Conservation (phyloP, 2,797 vertebrate species). For the Cossypha polioptera region DNA sequence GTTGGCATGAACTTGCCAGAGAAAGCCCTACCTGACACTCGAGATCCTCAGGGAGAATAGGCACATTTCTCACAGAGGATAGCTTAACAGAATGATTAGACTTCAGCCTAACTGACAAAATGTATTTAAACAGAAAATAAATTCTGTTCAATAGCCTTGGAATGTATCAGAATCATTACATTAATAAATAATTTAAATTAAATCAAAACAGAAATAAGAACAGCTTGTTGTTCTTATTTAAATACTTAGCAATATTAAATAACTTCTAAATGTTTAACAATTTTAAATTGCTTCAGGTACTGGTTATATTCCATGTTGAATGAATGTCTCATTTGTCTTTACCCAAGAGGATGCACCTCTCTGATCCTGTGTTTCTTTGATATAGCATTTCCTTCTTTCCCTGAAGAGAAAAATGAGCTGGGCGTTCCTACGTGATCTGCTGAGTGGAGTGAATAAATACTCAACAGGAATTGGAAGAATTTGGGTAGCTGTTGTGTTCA, state of each 20-base stretch:
- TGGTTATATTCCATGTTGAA: neutral
- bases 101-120: neutral
- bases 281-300: neutral
- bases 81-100: neutral
- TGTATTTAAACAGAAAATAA: neutral
- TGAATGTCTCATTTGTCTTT: neutral
- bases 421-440: constrained; percentile 81
- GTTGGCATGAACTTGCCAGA: neutral
- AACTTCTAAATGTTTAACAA: neutral
- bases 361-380: constrained; percentile 37
- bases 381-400: constrained; percentile 30
- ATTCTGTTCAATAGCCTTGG: neutral
- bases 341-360: neutral
- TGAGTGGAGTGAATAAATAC: constrained; percentile 89
- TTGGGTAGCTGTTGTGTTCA: constrained; percentile 86
- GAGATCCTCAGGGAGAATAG: neutral
- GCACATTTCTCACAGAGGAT: neutral
- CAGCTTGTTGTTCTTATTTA: neutral
- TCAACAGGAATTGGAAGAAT: constrained; percentile 85
- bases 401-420: constrained; percentile 84
- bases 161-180: neutral
- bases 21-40: neutral
- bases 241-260: neutral
- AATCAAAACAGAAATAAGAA: neutral
- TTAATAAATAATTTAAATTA: neutral